Base-by-base conservation (phyloP, 2,113 vertebrate species). In the Leucopsar rothschildi region DNA sequence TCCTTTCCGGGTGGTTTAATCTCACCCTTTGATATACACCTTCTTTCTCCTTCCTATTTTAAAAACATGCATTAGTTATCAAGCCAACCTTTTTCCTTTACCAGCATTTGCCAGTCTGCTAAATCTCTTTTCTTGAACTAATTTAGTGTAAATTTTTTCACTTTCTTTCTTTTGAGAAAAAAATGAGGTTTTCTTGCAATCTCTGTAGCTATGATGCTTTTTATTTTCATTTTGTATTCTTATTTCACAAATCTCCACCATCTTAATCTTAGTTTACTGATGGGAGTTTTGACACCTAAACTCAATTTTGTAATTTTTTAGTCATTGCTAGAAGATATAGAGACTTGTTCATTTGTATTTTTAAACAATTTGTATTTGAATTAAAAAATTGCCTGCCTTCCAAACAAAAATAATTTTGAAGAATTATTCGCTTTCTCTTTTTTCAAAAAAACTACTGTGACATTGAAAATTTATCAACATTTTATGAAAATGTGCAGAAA, bases 401-500 rank as follows among this genome's bases (percentile, higher is more conserved):
- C 7, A 72, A 91, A 71, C 1, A 77, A 78, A 93, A 82, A 71
- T 25, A 73, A 63, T 66, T 65, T 3, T 88, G 45, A 88, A 59
- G 33, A 78, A 66, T 33, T 66, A 69, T 28, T 92, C 12, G 12
- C 2, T 68, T 92, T 76, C 14, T 28, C 3, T 66, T 76, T 71
- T 61, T 81, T 68, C 21, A n/a, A 80, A 94, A 94, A 94, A 73
- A 23, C 1, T 65, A 16, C 19, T 61, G 18, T 70, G 57, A 81
- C 29, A 69, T 20, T 95, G 63, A 91, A 94, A 81, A 78, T 60
- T 28, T 91, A 86, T 81, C 35, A 88, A 91, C 92, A 81, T 78
- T 6, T 17, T 96, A 88, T 90, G 92, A 94, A 95, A 96, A 86
- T 50, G n/a, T 45, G 40, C 33, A 88, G 61, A 87, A 94, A 82